These are phyloP conservation scores for Mylabris phalerata DNA, from an alignment of 1,140 invertebrate genomes.

Conservation along the genomic window DNA sequence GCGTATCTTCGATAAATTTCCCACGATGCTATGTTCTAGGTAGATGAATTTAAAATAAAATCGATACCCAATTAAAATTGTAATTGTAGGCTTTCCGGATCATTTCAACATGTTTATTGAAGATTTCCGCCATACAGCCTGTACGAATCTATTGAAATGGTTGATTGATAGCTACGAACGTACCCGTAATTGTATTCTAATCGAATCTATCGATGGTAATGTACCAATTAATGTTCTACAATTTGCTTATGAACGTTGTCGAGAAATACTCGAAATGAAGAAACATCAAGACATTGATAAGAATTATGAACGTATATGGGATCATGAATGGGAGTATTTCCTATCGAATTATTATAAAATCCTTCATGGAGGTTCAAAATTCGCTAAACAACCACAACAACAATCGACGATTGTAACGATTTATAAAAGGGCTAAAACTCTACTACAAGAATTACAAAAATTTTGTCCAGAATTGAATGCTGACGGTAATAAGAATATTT, in stretches of 20 bases:
- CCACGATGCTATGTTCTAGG: slow-evolving; percentile 75
- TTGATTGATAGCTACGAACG: slow-evolving; percentile 52
- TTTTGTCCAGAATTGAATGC: slow-evolving; percentile 76
- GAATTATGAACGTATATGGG: slow-evolving; percentile 60
- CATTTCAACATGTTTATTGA: slow-evolving; percentile 84
- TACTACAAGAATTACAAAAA: slow-evolving; percentile 48
- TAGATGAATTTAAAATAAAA: slow-evolving; percentile 37
- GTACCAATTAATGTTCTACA: slow-evolving; percentile 67
- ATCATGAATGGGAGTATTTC: slow-evolving; percentile 82
- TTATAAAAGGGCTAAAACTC: slow-evolving; percentile 40
- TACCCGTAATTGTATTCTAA: slow-evolving; percentile 28
- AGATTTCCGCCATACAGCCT: slow-evolving; percentile 83
- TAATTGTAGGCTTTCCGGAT: slow-evolving; percentile 51
- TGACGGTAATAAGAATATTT: slow-evolving; percentile 81
- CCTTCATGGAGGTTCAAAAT: slow-evolving; percentile 55
- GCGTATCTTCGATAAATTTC: slow-evolving; percentile 71
- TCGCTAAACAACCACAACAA: slow-evolving; percentile 41
- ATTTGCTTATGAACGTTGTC: slow-evolving; percentile 69
- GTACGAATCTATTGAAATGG: slow-evolving; percentile 74
- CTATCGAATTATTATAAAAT: slow-evolving; percentile 67
- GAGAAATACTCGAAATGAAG: slow-evolving; percentile 65
- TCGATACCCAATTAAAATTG: neutral
- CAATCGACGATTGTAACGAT: slow-evolving; percentile 32
- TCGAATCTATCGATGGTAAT: slow-evolving; percentile 53
- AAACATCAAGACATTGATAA: slow-evolving; percentile 83